These are phyloP conservation scores for Diplazon laetatorius DNA, from an alignment of 2,888 invertebrate species.

Conservation along the genomic window DNA sequence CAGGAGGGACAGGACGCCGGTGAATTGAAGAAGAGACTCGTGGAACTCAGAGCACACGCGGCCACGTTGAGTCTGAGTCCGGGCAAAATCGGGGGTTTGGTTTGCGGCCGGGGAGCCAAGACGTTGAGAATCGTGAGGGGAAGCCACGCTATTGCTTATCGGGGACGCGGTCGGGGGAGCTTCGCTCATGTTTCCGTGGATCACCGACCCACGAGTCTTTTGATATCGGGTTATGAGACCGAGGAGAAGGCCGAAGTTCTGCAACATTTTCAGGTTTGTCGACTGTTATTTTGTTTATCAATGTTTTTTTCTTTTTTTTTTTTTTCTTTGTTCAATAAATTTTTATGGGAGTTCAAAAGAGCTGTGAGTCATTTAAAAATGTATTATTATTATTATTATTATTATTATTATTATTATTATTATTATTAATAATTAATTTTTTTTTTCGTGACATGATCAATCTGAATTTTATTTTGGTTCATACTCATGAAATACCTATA, in stretches of 20 bases:
- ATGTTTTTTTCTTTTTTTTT: slow-evolving; percentile 69
- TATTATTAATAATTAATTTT: slow-evolving; percentile 16
- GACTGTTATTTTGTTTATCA: background rate
- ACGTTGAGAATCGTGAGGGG: slow-evolving; percentile 76
- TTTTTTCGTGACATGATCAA: too few species aligned
- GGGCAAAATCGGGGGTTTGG: slow-evolving; percentile 64
- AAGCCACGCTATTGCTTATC: slow-evolving; percentile 72
- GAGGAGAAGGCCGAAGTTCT: slow-evolving; percentile 92
- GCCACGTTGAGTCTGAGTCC: slow-evolving; percentile 82
- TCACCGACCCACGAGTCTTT: slow-evolving; percentile 92
- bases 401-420: slow-evolving; percentile 36
- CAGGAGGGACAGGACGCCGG: slow-evolving; percentile 94
- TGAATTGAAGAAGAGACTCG: slow-evolving; percentile 88
- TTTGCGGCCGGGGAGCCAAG: slow-evolving; percentile 70
- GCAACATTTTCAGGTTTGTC: slow-evolving; percentile 92
- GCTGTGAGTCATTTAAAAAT: too few species aligned
- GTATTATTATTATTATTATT: too few species aligned
- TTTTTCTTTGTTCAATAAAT: too few species aligned
- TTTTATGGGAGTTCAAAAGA: too few species aligned
- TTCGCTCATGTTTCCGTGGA: slow-evolving; percentile 88
- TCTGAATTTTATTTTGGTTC: too few species aligned
- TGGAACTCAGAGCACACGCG: slow-evolving; percentile 87
- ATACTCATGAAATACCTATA: too few species aligned
- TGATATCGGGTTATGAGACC: slow-evolving; percentile 93
- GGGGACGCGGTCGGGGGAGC: slow-evolving; percentile 81